Percentiles rank a stretch among this genome's conserved stretches.
phyloP scores from a whole-genome alignment of 2,888 invertebrate genomes.

The Mantis religiosa region DNA sequence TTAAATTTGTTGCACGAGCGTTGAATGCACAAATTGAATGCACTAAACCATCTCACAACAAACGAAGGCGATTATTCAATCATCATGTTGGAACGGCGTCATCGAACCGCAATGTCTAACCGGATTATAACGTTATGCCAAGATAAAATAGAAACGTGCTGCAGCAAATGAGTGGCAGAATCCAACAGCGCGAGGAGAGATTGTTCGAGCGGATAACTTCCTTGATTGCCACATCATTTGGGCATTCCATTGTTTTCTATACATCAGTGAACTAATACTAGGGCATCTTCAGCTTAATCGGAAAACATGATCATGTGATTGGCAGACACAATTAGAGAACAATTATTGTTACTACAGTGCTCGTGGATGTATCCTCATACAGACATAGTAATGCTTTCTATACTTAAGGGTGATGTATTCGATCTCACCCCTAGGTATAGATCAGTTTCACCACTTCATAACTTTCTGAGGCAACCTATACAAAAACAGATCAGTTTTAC shows the following conservation, averaged over 20 bases:
- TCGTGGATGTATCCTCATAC: no score
- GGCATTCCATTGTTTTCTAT: background rate
- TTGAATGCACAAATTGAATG: background rate
- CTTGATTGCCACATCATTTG: background rate
- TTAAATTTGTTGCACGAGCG: background rate
- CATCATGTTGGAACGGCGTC: background rate
- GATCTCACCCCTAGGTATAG: no score
- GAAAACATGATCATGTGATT: no score
- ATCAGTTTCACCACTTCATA: no score
- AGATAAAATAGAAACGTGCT: background rate
- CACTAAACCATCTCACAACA: background rate
- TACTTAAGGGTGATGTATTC: no score
- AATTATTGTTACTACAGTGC: no score
- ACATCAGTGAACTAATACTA: background rate
- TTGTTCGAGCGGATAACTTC: background rate
- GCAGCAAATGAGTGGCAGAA: background rate
- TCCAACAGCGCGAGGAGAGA: background rate
- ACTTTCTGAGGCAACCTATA: no score
- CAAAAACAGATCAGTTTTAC: no score
- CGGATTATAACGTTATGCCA: background rate
- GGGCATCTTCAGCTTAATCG: no score
- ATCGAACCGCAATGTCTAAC: background rate
- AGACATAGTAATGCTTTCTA: no score
- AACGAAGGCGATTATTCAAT: background rate
- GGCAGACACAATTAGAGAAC: no score